A percentile compares a stretch with the other conserved stretches of the same genome.
Evolutionary conservation across 2,113 vertebrate genomes (phyloP).

Genomic region (Mormyrus iriodes): DNA sequence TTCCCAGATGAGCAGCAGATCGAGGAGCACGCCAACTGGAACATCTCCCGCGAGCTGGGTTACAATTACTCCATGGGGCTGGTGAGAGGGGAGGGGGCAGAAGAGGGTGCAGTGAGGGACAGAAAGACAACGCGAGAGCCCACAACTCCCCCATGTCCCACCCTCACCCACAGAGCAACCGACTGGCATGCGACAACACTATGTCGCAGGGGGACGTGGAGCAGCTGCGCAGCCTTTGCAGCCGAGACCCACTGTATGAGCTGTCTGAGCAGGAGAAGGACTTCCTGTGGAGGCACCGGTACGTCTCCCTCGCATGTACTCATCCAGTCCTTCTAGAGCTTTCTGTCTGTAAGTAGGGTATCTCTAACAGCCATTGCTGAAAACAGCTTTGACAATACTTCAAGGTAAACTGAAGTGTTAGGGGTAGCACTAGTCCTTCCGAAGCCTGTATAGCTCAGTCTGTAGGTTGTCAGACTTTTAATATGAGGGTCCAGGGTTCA

Average conservation of each 20-base stretch:
- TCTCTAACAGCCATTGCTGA: neutral
- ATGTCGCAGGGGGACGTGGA: constrained; percentile 57
- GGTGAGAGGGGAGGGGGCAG: constrained; percentile 34
- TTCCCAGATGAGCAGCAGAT: constrained; percentile 66
- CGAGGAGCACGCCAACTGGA: constrained; percentile 64
- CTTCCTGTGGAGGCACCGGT: constrained; percentile 71
- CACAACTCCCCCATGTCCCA: neutral
- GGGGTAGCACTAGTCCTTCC: neutral
- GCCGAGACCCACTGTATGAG: constrained; percentile 64
- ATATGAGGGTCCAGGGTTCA: neutral
- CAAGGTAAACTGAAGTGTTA: neutral
- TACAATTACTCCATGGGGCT: constrained; percentile 61
- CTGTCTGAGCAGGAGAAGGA: constrained; percentile 72
- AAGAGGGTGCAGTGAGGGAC: neutral
- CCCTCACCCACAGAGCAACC: constrained; percentile 52
- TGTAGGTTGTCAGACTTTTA: neutral
- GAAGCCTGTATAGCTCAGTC: neutral
- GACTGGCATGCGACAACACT: constrained; percentile 64
- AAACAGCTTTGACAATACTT: neutral
- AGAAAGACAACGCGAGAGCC: neutral
- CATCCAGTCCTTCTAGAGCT: neutral
- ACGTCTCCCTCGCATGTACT: neutral
- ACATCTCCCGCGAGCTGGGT: constrained; percentile 62
- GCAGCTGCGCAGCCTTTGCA: constrained; percentile 59
- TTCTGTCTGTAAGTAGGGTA: neutral